Evolutionary conservation across 2,113 vertebrate species (phyloP), one percentile per base, ranked within the genome.

Genomic region (Lontra canadensis): DNA sequence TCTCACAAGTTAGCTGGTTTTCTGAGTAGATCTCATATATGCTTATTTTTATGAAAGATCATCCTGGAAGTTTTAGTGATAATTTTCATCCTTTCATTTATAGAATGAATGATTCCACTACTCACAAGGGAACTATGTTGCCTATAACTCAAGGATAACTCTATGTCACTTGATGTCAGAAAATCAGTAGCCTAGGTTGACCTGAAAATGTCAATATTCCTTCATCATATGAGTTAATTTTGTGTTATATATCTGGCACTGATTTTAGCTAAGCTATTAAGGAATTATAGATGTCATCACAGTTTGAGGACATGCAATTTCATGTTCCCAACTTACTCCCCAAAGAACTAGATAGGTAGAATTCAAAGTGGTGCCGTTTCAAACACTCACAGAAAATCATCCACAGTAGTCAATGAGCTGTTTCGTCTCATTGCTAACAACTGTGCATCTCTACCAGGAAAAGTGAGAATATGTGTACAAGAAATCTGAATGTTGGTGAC

Each of bases 211-310:
- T 83, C 87, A 21, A 61, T 9, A 0, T 81, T 6, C 31, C 15
- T 65, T 88, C 44, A 69, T 13, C 21, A 1, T 18, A 34, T 57
- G 31, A 44, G 49, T 67, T 59, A 90, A 59, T 86, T 95, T 86
- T 85, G 21, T 44, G 1, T 36, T 47, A 71, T 65, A 49, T 14
- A 65, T 59, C 18, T 3, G 0, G 87, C 26, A 57, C 26, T 47
- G 17, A 57, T 39, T 94, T 82, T 71, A 65, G 31, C 42, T 15
- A 85, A 95, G 79, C 63, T 52, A 31, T 55, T 90, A 88, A 47
- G 44, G 69, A 90, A 84, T 96, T 83, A 52, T 12, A 90, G 34
- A 87, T 74, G 85, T 87, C 80, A 87, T 95, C 11, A 79, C 13
- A 8, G 15, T 85, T 55, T 29, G 34, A 87, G 92, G 74, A 83